Evolutionary conservation across 2,113 vertebrate genomes (phyloP).

Genomic region (Merops nubicus): DNA sequence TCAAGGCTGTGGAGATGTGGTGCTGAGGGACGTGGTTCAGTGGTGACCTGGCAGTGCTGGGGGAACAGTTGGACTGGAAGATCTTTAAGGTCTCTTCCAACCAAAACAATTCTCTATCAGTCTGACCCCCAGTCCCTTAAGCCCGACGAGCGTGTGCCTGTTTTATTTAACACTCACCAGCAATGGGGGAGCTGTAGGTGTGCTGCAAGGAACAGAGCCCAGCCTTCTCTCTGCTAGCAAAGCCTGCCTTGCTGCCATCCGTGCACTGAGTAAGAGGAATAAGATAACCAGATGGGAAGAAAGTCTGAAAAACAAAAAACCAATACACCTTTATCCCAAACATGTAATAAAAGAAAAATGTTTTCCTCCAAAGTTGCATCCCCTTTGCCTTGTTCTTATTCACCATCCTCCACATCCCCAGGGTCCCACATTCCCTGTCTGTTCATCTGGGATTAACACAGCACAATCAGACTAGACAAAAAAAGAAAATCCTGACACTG

Average conservation of each 20-base stretch:
- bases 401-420: not conserved
- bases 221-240: constrained; percentile 69
- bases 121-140: not conserved
- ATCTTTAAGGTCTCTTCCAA: no score
- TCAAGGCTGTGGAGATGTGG: not conserved
- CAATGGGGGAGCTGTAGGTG: constrained; percentile 83
- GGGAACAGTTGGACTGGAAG: not conserved
- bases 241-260: constrained; percentile 69
- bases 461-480: not conserved
- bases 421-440: not conserved
- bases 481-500: not conserved
- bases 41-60: not conserved
- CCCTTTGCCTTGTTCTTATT: not conserved
- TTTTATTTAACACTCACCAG: constrained; percentile 72
- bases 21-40: not conserved
- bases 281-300: constrained; percentile 89
- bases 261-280: constrained; percentile 88
- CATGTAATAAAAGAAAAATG: fast-evolving
- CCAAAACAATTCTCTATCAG: not conserved
- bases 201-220: constrained; percentile 74
- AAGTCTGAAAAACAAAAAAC: constrained; percentile 71
- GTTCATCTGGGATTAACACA: not conserved
- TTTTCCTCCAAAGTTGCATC: not conserved
- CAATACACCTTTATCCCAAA: not conserved
- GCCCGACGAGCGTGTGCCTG: not conserved